Percentiles rank a stretch among this genome's conserved stretches.
Conservation (phyloP, 2,113 vertebrate genomes). For the Pristiophorus japonicus region DNA sequence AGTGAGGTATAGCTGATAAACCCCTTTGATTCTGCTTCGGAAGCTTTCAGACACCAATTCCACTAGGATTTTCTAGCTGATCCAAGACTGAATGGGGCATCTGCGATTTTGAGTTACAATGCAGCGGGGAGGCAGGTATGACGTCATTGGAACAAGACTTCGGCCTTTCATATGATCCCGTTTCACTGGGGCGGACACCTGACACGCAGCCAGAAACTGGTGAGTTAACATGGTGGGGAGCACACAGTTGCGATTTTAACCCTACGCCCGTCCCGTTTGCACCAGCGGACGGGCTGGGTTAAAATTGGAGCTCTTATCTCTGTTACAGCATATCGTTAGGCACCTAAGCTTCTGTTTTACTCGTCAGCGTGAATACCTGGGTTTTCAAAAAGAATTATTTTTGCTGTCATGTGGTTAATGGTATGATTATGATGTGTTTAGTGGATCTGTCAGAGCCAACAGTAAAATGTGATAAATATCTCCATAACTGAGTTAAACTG, state of each 20-base stretch:
- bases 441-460: neutral
- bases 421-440: neutral
- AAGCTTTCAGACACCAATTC: neutral
- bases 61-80: neutral
- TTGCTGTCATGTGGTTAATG: neutral
- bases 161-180: neutral
- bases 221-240: neutral
- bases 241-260: too few relatives aligned
- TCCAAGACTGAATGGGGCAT: neutral
- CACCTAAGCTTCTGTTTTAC: neutral
- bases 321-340: neutral
- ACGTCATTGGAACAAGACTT: neutral
- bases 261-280: too few relatives aligned
- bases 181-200: neutral
- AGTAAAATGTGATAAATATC: slow-evolving; percentile 29
- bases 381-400: neutral
- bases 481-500: neutral
- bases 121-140: neutral
- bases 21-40: neutral
- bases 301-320: neutral
- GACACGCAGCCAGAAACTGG: neutral
- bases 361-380: neutral
- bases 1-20: neutral
- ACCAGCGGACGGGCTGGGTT: too few relatives aligned
- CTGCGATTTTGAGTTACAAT: neutral